phyloP scores from a whole-genome alignment of 2,113 vertebrate species.

The Formicarius rufipectus region DNA sequence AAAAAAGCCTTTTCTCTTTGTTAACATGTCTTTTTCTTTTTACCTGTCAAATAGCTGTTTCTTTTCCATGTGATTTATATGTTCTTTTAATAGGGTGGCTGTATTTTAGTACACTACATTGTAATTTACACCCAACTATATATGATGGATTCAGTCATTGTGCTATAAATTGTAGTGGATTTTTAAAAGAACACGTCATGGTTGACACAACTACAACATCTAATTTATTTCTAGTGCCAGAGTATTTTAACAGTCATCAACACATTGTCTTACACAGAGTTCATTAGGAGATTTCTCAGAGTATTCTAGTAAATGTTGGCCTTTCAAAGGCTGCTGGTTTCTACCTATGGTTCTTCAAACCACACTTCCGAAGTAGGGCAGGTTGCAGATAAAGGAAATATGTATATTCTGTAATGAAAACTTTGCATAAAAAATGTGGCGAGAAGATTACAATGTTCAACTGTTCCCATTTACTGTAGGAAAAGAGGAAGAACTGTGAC shows the following conservation, averaged over 20 bases:
- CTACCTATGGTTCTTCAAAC: background rate
- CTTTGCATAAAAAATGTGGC: background rate
- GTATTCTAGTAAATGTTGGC: background rate
- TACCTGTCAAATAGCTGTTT: background rate
- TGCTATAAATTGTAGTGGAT: background rate
- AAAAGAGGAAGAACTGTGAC: background rate
- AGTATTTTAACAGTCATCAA: background rate
- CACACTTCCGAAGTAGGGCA: background rate
- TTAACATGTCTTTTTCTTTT: background rate
- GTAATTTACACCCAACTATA: background rate
- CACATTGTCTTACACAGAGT: background rate
- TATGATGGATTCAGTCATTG: background rate
- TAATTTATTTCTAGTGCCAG: background rate
- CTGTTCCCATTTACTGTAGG: background rate
- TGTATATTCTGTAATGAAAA: background rate
- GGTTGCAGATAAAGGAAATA: background rate
- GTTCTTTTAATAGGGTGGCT: background rate
- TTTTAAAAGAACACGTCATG: background rate
- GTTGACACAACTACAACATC: background rate
- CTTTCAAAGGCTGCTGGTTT: background rate
- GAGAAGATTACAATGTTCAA: background rate
- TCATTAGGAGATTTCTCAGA: background rate
- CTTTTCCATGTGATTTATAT: background rate
- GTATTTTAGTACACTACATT: background rate
- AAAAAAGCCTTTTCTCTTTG: background rate